Base-by-base conservation (phyloP, 2,888 invertebrate species). In the Drosophila peninsularis region DNA sequence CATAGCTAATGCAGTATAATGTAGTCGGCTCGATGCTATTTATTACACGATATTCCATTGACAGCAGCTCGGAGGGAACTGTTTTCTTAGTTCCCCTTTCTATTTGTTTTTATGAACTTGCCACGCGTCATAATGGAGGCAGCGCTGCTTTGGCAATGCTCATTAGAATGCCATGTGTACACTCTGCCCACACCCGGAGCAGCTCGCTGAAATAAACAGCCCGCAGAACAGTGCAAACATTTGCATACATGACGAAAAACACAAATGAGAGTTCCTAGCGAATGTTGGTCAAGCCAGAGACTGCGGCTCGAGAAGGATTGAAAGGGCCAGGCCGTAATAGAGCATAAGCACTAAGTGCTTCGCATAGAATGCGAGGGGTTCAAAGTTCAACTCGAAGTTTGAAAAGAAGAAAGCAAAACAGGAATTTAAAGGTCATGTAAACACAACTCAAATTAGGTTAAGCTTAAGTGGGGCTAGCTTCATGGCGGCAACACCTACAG, bases 81-180 rank as follows among this genome's bases (percentile, higher is more conserved):
- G 21, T n/a, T 42, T 34, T 21, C 21, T 32, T 32, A 14, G 30
- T 41, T 55, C 32, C 41, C 32, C 14, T n/a, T 24, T 21, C 19
- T 42, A 34, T 55, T 55, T 42, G 21, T 7, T 42, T 32, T 42
- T 55, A 21, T 42, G 41, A 34, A 34, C 42, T 55, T 44, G 55
- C n/a, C 42, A 24, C 21, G 55, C 24, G 55, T 30, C 24, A 19
- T 13, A 44, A 24, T 21, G n/a, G 34, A 34, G 32, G 34, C 44
- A 24, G 44, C 34, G 34, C 34, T 13, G 19, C 36, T 30, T 32
- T 54, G 9, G 32, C 42, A 6, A 21, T 21, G 36, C 56, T 56
- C 56, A 45, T 56, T 56, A 56, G 56, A 56, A 45, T 36, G 27
- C 27, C 56, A 45, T 56, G 17, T 36, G 34, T 45, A 45, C 14